Evolutionary conservation across 2,797 vertebrate species (phyloP), one percentile per base, ranked within the genome.

Genomic region (Syndactyla subalaris): DNA sequence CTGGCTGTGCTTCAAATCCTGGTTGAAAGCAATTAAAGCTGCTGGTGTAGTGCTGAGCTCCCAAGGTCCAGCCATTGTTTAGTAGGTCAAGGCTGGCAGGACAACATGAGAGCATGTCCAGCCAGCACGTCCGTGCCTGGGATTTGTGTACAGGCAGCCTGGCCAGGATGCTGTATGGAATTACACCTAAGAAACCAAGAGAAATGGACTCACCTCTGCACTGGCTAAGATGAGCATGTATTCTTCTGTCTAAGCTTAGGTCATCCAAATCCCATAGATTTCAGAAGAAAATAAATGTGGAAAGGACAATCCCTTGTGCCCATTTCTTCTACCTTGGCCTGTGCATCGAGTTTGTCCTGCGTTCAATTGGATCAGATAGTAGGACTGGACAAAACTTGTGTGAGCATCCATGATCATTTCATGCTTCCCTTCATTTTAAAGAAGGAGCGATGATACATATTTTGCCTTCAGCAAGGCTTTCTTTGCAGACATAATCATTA

Each of bases 201-300:
- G 72, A 76, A 51, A 34, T 0, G 0, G 39, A 10, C 29, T 39
- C 16, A 5, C 6, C 8, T 9, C 5, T 0, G 0, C 1, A 0
- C 38, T 32, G 20, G 26, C 20, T 52, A 27, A 85, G 5, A 4
- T 8, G 22, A 30, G 54, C 36, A 16, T 2, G 2, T 29, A 9
- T 16, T 41, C 27, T 74, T 57, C 46, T 46, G 10, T 12, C 49
- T 59, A 19, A 49, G 36, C 15, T 26, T 8, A 14, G 18, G 41
- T 52, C 55, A 67, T 58, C 38, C 41, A 46, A 24, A 66, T 61
- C 43, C 62, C n/a, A 21, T 12, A 43, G 43, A 23, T 61, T 57
- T 61, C 39, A 10, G 30, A 67, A 41, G 45, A 61, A 75, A 55
- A 79, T 14, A 24, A 55, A 49, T 3, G 10, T 14, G 36, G 55